Conservation (phyloP, 2,797 vertebrate species). For the Tadarida brasiliensis region DNA sequence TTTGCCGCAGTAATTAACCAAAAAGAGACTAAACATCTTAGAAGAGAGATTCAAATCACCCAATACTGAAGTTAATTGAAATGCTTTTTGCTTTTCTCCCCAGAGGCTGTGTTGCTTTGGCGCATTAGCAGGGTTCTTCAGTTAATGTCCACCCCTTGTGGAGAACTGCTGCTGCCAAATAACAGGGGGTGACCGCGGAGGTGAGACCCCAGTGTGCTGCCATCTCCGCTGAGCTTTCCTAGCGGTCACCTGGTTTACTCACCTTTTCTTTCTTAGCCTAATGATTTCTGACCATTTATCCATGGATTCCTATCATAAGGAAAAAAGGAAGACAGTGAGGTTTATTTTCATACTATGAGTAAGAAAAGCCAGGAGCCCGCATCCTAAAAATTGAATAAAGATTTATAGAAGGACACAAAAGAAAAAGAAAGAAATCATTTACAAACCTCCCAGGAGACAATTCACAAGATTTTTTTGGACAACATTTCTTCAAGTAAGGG, state of each 20-base stretch:
- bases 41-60: constrained; percentile 44
- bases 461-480: background rate
- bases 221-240: background rate
- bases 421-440: constrained; percentile 43
- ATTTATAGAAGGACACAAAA: background rate
- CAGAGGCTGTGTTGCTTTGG: background rate
- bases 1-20: constrained; percentile 55
- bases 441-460: constrained; percentile 25
- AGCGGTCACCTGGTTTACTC: background rate
- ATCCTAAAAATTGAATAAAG: background rate
- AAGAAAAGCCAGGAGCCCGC: background rate
- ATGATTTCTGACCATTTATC: background rate
- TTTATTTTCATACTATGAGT: background rate
- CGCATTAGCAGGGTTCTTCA: background rate
- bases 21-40: background rate
- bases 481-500: constrained; percentile 15
- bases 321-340: background rate
- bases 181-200: background rate
- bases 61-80: constrained; percentile 27
- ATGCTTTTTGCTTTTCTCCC: constrained; percentile 55
- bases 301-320: background rate
- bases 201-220: no score
- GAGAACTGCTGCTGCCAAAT: background rate
- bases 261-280: background rate
- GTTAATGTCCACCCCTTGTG: background rate